Base-by-base conservation (phyloP, 2,888 invertebrate species). In the Beris chalybata region DNA sequence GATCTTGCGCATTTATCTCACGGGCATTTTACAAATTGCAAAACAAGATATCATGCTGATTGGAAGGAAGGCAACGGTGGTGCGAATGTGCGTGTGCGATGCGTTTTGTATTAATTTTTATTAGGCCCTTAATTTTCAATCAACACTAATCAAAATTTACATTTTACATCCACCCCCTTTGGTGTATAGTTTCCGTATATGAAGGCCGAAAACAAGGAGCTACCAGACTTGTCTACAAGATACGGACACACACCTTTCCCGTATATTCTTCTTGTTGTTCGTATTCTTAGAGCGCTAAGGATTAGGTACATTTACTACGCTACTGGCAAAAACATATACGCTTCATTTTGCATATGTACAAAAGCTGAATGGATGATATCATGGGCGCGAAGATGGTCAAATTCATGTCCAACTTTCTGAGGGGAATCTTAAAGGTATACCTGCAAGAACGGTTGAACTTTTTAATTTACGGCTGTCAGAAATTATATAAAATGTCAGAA, bases 381-480 rank as follows among this genome's bases (percentile, higher is more conserved):
- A 38, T 38, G 38, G 5, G 38, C 3, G 38, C 9, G 5, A 5
- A 38, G 38, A 38, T 38, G 38, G 38, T 38, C 38, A 38, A 5
- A 38, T 38, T 9, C 38, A 38, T 38, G 9, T 38, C 38, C 38
- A 38, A 38, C 7, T 9, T 9, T 38, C 9, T 1, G 22, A 3
- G 22, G 22, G 22, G 22, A 22, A 22, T 22, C 22, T 22, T 22
- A 22, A 22, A 22, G 22, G 22, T 9, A 38, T 38, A 38, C 38
- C 38, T 38, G 38, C 5, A 38, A 9, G 38, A 38, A 9, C 38
- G 38, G 38, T 38, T 38, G 65, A 57, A 53, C 64, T 66, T 66
- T 68, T 69, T 69, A 69, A 69, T 69, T 69, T 69, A 69, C 66
- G 66, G 69, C 69, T 66, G 69, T 69, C 69, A 69, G 59, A 59